Conservation (phyloP, 2,888 invertebrate species). For the Fragum fragum region DNA sequence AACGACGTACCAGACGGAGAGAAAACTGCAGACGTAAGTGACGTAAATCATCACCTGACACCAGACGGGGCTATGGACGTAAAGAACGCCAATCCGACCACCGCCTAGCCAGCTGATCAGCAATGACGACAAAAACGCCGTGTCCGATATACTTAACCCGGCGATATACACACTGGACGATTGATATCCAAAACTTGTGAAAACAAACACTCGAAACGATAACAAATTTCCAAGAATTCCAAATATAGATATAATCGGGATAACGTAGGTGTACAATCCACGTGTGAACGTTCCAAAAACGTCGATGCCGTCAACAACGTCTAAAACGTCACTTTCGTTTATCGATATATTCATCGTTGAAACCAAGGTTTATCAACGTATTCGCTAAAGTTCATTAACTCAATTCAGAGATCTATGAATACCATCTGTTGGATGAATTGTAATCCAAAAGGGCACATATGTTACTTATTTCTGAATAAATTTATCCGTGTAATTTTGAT, state of each 20-base stretch:
- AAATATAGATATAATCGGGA: constrained; percentile 90
- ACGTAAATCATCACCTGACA: constrained; percentile 74
- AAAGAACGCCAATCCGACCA: constrained; percentile 41
- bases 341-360: constrained; percentile 11
- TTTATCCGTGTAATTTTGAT: no score
- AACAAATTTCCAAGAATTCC: constrained; percentile 92
- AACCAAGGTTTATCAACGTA: neutral
- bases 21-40: constrained; percentile 91
- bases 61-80: constrained; percentile 30
- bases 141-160: constrained; percentile 93
- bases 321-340: neutral
- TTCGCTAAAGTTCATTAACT: no score
- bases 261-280: constrained; percentile 48
- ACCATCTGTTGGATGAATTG: neutral
- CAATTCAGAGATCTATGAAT: neutral
- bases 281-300: constrained; percentile 34
- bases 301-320: neutral
- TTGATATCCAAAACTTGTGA: constrained; percentile 91
- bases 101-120: constrained; percentile 86
- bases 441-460: neutral
- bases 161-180: constrained; percentile 93
- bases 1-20: constrained; percentile 95
- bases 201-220: constrained; percentile 92
- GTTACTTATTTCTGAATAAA: neutral
- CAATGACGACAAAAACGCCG: constrained; percentile 91